Percentiles rank a stretch among this genome's conserved stretches.
Conservation (phyloP, 2,797 vertebrate genomes). For the Tamandua tetradactyla region DNA sequence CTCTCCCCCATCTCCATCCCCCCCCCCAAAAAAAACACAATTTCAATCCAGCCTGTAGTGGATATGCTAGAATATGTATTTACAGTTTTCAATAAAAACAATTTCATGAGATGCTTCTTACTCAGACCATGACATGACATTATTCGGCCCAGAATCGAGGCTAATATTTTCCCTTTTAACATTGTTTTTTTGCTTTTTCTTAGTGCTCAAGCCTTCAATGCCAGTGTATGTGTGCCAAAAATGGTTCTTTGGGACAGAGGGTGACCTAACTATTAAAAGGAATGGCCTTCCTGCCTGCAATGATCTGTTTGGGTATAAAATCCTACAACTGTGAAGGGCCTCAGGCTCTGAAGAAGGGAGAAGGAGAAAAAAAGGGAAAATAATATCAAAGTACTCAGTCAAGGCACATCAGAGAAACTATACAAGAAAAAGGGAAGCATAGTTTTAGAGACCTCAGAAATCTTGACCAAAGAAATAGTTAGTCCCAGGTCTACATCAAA, state of each 20-base stretch:
- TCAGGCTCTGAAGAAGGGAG: conserved; percentile 63
- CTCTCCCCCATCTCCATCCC: too few species aligned
- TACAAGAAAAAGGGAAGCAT: conserved; percentile 76
- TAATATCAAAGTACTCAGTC: conserved; percentile 80
- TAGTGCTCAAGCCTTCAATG: background rate
- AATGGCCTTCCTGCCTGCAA: conserved; percentile 78
- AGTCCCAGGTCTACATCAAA: conserved; percentile 85
- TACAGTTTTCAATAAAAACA: conserved; percentile 54
- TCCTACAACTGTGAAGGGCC: conserved; percentile 81
- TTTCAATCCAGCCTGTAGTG: background rate
- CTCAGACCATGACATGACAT: background rate
- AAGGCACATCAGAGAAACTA: conserved; percentile 81
- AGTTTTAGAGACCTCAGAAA: conserved; percentile 80
- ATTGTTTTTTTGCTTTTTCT: conserved; percentile 22
- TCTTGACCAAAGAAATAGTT: conserved; percentile 83
- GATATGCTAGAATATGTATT: background rate
- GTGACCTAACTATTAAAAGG: conserved; percentile 82
- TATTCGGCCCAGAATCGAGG: background rate
- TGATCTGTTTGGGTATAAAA: conserved; percentile 83
- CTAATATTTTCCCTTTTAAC: conserved; percentile 42
- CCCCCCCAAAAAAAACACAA: background rate
- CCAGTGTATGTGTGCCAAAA: conserved; percentile 68
- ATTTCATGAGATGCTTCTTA: conserved; percentile 21
- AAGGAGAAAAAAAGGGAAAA: background rate
- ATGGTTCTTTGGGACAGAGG: conserved; percentile 79